Evolutionary conservation across 1,140 invertebrate genomes (phyloP), one percentile per base, ranked within the genome.

Genomic region (Radopholus similis): DNA sequence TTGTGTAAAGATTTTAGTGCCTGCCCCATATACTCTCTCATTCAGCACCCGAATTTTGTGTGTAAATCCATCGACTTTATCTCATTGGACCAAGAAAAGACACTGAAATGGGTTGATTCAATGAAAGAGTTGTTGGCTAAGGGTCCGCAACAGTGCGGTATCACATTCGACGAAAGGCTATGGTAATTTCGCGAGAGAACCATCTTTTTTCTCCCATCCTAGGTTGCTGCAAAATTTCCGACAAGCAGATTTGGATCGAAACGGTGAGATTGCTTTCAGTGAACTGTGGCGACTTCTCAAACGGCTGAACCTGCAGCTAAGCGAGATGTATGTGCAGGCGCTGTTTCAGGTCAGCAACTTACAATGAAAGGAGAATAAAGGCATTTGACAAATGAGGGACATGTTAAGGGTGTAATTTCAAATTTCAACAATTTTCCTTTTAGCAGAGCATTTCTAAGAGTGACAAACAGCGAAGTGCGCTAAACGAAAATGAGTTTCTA

Each of bases 211-310:
- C n/a, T n/a, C n/a, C n/a, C n/a, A n/a, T n/a, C n/a, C n/a, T n/a
- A n/a, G n/a, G n/a, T 40, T 81, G 23, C 49, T 68, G 15, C 55
- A 68, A 35, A 80, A 81, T 42, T 81, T 82, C 58, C 60, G 66
- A 28, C 71, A 75, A 34, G 78, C 80, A 3, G 78, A 81, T 55
- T 63, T 70, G 30, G 71, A 81, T 54, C 68, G 73, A 42, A 81
- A 81, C 53, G 78, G 81, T 40, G 51, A 69, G 54, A 68, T 81
- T 23, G 62, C 64, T 18, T 81, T 81, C 51, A 69, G 72, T 32
- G 79, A 81, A 66, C 60, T 82, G n/a, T 81, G 76, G 76, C 73
- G 74, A 66, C 66, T 81, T 26, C 57, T 81, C 5, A 78, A 78
- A 51, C 66, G 68, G 51, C 65, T 81, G 56, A 81, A 81, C 67